Base-by-base conservation (phyloP, 53 echinoderm and acorn worm genomes). In the Henricia sp. region DNA sequence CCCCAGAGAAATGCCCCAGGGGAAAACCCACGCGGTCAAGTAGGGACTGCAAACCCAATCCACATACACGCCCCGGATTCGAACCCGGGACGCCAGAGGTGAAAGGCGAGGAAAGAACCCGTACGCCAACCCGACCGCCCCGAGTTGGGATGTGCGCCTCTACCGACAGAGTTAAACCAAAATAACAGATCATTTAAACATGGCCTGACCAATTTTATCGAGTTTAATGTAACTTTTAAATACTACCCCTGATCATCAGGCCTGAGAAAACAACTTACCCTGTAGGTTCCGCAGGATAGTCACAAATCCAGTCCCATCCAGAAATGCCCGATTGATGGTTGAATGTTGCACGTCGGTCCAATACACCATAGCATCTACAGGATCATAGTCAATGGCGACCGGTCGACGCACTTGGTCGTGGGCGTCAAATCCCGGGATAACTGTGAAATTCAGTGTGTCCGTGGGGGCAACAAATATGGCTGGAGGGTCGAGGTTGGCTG, bases 321-420 rank as follows among this genome's bases (percentile, higher is more conserved):
- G 34, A 19, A 33, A 54, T 1, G 70, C 70, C 2, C 82, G 44
- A 32, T 33, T 59, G 48, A 88, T 82, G 29, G 62, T 37, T 51
- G 37, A 25, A 1, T 2, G 8, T 1, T 0, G 19, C 37, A 46
- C 43, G 51, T 88, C 88, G 3, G 88, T 82, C 88, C 88, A 88
- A 50, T 71, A 88, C 17, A 87, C 24, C 25, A 25, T 57, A 10
- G 34, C 12, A 6, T 70, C 58, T 1, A 78, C 23, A 0, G 87
- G 88, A 33, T 88, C 88, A 37, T 82, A 88, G 30, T 82, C 88
- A 2, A 88, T 37, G 10, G 88, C 88, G 16, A 52, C 38, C 1
- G 88, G 88, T 12, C 28, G 52, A 1, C 24, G 14, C 2, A 77
- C 29, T 5, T 14, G 11, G 62, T 0, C 4, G 10, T 53, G 50